Evolutionary conservation across 2,888 invertebrate genomes (phyloP).

Genomic region (Criorhina ranunculi): DNA sequence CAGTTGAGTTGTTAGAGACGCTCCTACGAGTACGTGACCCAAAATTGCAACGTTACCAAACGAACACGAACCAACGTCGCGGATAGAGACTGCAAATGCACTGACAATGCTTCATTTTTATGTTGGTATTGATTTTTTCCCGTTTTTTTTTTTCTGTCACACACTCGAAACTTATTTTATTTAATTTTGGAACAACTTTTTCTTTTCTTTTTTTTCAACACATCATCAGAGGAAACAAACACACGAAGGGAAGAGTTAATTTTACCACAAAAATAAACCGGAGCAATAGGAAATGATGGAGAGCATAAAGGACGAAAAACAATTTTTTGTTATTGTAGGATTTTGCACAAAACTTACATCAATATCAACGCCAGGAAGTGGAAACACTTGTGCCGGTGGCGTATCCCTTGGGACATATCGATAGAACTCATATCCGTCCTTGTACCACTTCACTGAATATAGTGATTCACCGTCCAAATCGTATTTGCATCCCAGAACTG

Average conservation of each 20-base stretch:
- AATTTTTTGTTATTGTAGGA: slow-evolving; percentile 6
- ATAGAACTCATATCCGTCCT: slow-evolving; percentile 95
- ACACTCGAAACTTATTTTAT: slow-evolving; percentile 50
- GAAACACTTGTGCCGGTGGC: slow-evolving; percentile 92
- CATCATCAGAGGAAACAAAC: slow-evolving; percentile 39
- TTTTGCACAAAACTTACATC: slow-evolving; percentile 88
- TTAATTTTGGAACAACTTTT: slow-evolving; percentile 29
- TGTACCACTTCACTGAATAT: slow-evolving; percentile 97
- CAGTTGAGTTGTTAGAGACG: slow-evolving; percentile 39
- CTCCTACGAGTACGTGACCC: slow-evolving; percentile 29
- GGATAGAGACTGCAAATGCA: slow-evolving; percentile 48
- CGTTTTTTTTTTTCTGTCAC: slow-evolving; percentile 4
- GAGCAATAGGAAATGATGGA: slow-evolving; percentile 34
- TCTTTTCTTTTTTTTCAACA: slow-evolving; percentile 19
- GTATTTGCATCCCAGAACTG: slow-evolving; percentile 92
- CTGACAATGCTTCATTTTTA: slow-evolving; percentile 30
- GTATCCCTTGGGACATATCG: slow-evolving; percentile 93
- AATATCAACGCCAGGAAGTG: slow-evolving; percentile 92
- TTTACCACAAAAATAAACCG: slow-evolving; percentile 20
- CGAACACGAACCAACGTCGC: slow-evolving; percentile 17
- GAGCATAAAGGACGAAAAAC: slow-evolving; percentile 21
- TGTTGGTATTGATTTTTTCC: not conserved
- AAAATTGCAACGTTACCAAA: slow-evolving; percentile 16
- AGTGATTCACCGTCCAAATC: slow-evolving; percentile 92
- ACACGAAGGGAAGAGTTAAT: slow-evolving; percentile 17